Conservation (phyloP, 2,888 invertebrate genomes). For the Sinopyrophorus schimmeli region DNA sequence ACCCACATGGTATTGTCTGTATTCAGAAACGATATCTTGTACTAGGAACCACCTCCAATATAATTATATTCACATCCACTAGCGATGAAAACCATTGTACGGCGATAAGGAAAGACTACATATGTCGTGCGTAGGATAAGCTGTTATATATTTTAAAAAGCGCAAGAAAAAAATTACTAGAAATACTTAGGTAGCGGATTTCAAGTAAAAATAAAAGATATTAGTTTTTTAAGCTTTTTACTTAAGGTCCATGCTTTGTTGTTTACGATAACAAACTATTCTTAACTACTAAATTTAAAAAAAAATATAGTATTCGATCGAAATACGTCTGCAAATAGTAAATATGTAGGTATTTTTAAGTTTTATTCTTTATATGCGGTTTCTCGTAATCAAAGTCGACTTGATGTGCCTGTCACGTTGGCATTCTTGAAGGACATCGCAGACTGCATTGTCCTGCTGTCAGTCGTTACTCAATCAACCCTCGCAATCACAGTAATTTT, state of each 20-base stretch:
- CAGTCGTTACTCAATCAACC: conserved; percentile 54
- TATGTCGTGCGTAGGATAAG: conserved; percentile 27
- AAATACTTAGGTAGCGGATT: too few species aligned
- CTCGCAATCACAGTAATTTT: conserved; percentile 44
- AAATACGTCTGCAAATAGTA: too few species aligned
- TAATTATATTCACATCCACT: conserved; percentile 40
- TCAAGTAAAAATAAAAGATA: too few species aligned
- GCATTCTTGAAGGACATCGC: conserved; percentile 44
- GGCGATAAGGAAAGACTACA: conserved; percentile 36
- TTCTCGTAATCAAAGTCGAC: conserved; percentile 32
- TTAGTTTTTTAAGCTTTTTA: too few species aligned
- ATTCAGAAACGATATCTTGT: conserved; percentile 32
- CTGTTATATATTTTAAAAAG: conserved; percentile 22
- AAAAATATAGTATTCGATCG: too few species aligned
- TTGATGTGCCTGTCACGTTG: conserved; percentile 46
- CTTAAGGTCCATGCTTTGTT: too few species aligned
- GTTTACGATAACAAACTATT: too few species aligned
- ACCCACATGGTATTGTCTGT: conserved; percentile 40
- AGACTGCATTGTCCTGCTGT: conserved; percentile 51
- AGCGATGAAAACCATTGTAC: conserved; percentile 36
- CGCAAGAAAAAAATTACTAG: too few species aligned
- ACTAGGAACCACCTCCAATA: conserved; percentile 36
- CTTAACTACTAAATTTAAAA: too few species aligned
- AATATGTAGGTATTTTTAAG: too few species aligned
- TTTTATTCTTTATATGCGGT: too few species aligned